Conservation (phyloP, 2,797 vertebrate genomes). For the Nannoperca australis region DNA sequence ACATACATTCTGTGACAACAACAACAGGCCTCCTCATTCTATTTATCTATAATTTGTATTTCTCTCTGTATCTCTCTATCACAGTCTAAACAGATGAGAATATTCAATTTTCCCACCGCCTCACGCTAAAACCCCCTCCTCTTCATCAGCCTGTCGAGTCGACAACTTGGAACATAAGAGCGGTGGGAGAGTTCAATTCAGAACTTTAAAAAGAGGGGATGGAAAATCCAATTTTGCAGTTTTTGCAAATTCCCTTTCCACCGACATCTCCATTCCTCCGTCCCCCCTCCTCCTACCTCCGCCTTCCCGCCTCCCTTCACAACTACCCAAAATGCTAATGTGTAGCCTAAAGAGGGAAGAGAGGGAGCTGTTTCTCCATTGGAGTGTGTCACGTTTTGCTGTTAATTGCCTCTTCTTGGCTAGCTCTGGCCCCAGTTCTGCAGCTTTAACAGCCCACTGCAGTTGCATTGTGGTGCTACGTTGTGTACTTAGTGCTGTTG, state of each 20-base stretch:
- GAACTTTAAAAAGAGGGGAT: constrained; percentile 54
- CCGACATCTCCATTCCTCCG: neutral
- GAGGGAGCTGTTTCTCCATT: constrained; percentile 47
- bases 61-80: constrained; percentile 23
- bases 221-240: constrained; percentile 79
- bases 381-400: constrained; percentile 59
- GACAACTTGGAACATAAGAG: constrained; percentile 43
- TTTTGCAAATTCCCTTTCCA: constrained; percentile 63
- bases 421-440: constrained; percentile 45
- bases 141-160: constrained; percentile 41
- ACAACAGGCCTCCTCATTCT: neutral
- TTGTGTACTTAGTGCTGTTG: constrained; percentile 23
- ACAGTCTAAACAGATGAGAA: constrained; percentile 13
- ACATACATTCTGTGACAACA: constrained; percentile 1
- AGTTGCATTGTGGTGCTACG: constrained; percentile 9
- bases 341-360: constrained; percentile 56
- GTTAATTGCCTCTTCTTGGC: constrained; percentile 75
- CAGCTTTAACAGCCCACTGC: constrained; percentile 53
- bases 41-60: neutral
- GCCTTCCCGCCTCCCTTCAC: constrained; percentile 2
- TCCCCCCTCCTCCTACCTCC: neutral
- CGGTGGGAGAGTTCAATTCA: constrained; percentile 57
- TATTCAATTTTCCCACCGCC: constrained; percentile 29
- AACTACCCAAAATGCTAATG: constrained; percentile 58
- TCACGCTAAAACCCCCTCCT: constrained; percentile 3